A percentile compares a stretch with the other conserved stretches of the same genome.
Conservation (phyloP, 2,113 vertebrate genomes). For the Excalfactoria chinensis region DNA sequence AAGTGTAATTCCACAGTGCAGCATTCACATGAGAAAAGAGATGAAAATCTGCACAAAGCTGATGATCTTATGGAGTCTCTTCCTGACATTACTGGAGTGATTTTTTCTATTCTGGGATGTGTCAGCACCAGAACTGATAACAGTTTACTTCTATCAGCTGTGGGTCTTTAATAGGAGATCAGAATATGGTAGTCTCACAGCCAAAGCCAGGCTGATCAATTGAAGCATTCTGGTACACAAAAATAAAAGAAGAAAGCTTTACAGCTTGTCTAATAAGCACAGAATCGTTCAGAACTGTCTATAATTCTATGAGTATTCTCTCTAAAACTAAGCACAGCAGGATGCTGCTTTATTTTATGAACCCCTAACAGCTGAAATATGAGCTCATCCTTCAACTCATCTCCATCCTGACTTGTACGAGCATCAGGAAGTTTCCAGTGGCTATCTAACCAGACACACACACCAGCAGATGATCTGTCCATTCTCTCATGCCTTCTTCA, state of each 20-base stretch:
- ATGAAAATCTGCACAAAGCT: not conserved
- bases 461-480: not conserved
- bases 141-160: not conserved
- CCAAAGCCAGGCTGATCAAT: not conserved
- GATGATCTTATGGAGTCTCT: not conserved
- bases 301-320: not conserved
- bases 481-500: rapidly evolving
- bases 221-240: not conserved
- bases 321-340: not conserved
- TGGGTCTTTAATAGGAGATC: not conserved
- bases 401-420: not conserved
- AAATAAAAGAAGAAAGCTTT: not conserved
- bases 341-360: not conserved
- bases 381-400: not conserved
- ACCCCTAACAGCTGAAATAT: not conserved
- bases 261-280: not conserved
- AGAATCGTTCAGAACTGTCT: not conserved
- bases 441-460: not conserved
- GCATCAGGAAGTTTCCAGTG: not conserved
- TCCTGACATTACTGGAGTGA: not conserved
- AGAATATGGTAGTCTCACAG: not conserved
- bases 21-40: not conserved
- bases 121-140: not conserved
- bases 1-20: rapidly evolving
- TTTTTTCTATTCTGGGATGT: not conserved